Evolutionary conservation across 2,888 invertebrate genomes (phyloP).

Genomic region (Sympetrum striolatum): DNA sequence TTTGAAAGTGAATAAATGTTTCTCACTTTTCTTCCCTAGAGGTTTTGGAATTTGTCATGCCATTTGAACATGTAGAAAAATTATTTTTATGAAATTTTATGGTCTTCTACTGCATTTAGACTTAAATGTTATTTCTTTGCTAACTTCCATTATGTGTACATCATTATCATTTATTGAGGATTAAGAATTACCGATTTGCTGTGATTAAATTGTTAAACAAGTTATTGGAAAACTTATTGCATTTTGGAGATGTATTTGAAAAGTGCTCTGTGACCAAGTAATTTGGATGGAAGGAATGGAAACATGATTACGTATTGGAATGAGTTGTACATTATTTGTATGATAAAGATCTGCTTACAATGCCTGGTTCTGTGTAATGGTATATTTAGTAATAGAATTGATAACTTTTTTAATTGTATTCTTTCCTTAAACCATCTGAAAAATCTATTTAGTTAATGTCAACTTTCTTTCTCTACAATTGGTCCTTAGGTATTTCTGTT

Average conservation of each 20-base stretch:
- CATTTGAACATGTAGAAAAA: neutral
- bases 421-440: neutral
- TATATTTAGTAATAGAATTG: slow-evolving; percentile 3
- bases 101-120: neutral
- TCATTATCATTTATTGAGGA: too few species aligned
- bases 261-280: neutral
- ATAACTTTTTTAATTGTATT: slow-evolving; percentile 31
- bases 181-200: neutral
- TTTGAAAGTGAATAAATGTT: too few species aligned
- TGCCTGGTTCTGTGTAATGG: neutral
- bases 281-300: neutral
- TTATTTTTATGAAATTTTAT: neutral
- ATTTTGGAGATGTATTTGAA: too few species aligned
- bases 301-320: neutral
- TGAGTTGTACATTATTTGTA: neutral
- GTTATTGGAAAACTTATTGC: neutral
- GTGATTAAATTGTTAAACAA: neutral
- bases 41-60: neutral
- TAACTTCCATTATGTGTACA: neutral
- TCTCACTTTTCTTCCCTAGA: neutral
- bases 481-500: too few species aligned
- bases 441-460: too few species aligned
- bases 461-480: too few species aligned
- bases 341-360: neutral
- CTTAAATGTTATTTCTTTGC: neutral